These are phyloP conservation scores for Thereva nobilitata DNA, from an alignment of 2,888 invertebrate species.

Conservation along the genomic window DNA sequence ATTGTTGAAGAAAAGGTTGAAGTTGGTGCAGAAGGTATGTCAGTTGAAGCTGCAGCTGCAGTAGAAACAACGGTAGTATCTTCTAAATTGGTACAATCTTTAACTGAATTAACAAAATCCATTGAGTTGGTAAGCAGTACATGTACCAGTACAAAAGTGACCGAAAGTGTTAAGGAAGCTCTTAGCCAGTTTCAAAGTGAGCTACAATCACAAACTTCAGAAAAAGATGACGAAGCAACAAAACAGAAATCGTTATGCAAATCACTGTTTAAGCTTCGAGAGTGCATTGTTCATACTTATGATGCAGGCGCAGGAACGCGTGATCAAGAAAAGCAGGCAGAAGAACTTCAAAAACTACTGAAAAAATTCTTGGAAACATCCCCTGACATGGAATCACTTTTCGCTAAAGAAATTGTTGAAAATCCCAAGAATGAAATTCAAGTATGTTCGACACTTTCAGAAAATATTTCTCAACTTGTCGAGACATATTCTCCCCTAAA, in stretches of 20 bases:
- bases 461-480: slow-evolving; percentile 32
- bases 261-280: slow-evolving; percentile 49
- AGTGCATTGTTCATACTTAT: slow-evolving; percentile 53
- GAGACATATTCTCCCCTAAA: slow-evolving; percentile 33
- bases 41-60: not conserved
- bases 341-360: slow-evolving; percentile 34
- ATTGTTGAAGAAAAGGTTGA: not conserved
- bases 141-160: too few species aligned
- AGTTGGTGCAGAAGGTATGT: not conserved
- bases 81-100: too few species aligned
- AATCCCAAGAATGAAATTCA: slow-evolving; percentile 43
- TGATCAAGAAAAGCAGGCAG: slow-evolving; percentile 39
- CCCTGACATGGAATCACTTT: slow-evolving; percentile 47
- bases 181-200: too few species aligned
- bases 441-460: slow-evolving; percentile 21
- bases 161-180: too few species aligned
- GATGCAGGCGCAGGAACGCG: slow-evolving; percentile 44
- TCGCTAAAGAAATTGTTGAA: slow-evolving; percentile 51
- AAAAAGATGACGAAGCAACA: slow-evolving; percentile 10
- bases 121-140: too few species aligned
- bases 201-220: slow-evolving; percentile 28
- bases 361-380: not conserved
- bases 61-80: too few species aligned
- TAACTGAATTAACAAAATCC: too few species aligned
- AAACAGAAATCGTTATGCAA: slow-evolving; percentile 44